Base-by-base conservation (phyloP, 2,797 vertebrate genomes). In the Arnoldichthys spilopterus region DNA sequence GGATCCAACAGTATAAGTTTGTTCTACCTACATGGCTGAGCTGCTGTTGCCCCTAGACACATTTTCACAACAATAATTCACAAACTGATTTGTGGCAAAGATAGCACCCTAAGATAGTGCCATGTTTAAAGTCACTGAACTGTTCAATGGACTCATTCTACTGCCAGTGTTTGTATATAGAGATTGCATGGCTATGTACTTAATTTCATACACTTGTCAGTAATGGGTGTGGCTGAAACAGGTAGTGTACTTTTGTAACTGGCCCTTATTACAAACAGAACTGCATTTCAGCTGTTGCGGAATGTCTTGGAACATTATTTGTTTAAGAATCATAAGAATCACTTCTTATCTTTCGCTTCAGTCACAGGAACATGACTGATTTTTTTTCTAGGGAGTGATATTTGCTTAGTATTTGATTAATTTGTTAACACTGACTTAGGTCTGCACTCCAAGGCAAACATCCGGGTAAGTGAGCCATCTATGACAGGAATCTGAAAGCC, bases 291-390 rank as follows among this genome's bases (percentile, higher is more conserved):
- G 22, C 15, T 67, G 40, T 15, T 47, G 64, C 40, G 47, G 43
- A 59, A 62, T 49, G 6, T 28, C 7, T 49, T 30, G 26, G 24
- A 34, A 62, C 4, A 30, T 12, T 1, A 37, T 66, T 66, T 66
- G 37, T 43, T 43, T 66, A 43, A 40, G 18, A 34, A 63, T 40
- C 62, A 64, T 37, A 4, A 63, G n/a, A 9, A 18, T 30, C n/a
- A 62, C 9, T 12, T 64, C 1, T 43, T 66, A n/a, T 16, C 7
- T 63, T 11, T 63, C 9, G 20, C 32, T 66, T 45, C 40, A 45
- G 63, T 45, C 40, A 15, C 28, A 6, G 16, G 58, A 59, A 59
- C 58, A 67, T 67, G 63, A 67, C 40, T 45, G 24, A 68, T 67
- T 26, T 43, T n/a, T n/a, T 40, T 45, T 45, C 12, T 26, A 13